Evolutionary conservation across 2,113 vertebrate genomes (phyloP), one percentile per base, ranked within the genome.

Genomic region (Atlantisia rogersi): DNA sequence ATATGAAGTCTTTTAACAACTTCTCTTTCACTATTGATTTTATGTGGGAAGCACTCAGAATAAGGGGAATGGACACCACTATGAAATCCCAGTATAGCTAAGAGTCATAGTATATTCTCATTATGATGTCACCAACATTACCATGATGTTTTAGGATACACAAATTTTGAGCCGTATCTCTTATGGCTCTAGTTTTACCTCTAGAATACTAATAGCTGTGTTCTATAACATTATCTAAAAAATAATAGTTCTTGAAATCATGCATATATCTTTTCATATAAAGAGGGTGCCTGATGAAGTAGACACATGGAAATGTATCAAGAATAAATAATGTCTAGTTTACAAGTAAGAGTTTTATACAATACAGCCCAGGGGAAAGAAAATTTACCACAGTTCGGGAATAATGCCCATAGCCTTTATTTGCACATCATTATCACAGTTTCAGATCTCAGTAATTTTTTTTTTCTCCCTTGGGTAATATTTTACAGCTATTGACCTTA

Each of bases 341-440:
- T 94, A 29, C 31, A 87, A 82, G 63, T 63, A 82, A 86, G 44
- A 70, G 5, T 55, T 89, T 44, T 85, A 52, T 58, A 82, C 87
- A 88, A 74, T 79, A 77, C 26, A 83, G 28, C 55, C 11, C 13
- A 77, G 67, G 31, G 50, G 76, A 91, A 82, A 85, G 15, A 87
- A 92, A 77, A 71, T 62, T 69, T 94, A 12, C n/a, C 75, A 77
- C 28, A 77, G 55, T 74, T 90, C 25, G 44, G 39, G 11, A 84
- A 79, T 52, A 91, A 83, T 63, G 28, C 5, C 44, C 13, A 55
- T 29, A 83, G 40, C 35, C 9, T 95, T 92, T 83, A 83, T 77
- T 95, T 96, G 90, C 39, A 56, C 59, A 68, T 95, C 25, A 59
- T 52, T 86, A 82, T 63, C 63, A 94, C 42, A 55, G 31, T 85